phyloP scores from a whole-genome alignment of 2,797 vertebrate species.

The Pogonophryne albipinna region DNA sequence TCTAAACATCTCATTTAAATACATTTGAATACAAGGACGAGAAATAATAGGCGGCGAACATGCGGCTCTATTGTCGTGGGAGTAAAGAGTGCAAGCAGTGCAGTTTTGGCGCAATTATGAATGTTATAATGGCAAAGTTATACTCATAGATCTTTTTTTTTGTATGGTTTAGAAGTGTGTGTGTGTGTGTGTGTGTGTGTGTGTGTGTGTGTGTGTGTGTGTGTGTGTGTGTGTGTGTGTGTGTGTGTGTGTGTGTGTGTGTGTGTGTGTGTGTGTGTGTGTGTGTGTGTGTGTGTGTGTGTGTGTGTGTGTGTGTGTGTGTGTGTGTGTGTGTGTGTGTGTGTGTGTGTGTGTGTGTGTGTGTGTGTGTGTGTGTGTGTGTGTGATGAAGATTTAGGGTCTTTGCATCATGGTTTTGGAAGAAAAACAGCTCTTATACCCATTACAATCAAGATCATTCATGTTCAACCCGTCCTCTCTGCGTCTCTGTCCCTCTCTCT shows the following conservation, averaged over 20 bases:
- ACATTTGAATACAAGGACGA: slow-evolving; percentile 76
- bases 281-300: neutral
- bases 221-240: slow-evolving; percentile 12
- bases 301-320: neutral
- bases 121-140: slow-evolving; percentile 76
- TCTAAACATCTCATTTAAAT: slow-evolving; percentile 80
- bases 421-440: slow-evolving; percentile 79
- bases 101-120: slow-evolving; percentile 74
- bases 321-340: too few relatives aligned
- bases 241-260: too few relatives aligned
- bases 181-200: too few relatives aligned
- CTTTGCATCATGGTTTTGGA: slow-evolving; percentile 60
- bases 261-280: neutral
- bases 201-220: too few relatives aligned
- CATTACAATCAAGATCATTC: slow-evolving; percentile 85
- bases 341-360: neutral
- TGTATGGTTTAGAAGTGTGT: slow-evolving; percentile 34
- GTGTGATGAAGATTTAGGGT: slow-evolving; percentile 35
- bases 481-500: slow-evolving; percentile 41
- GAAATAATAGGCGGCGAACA: slow-evolving; percentile 72
- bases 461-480: slow-evolving; percentile 60
- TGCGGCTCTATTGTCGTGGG: slow-evolving; percentile 71
- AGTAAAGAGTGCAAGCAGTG: slow-evolving; percentile 73
- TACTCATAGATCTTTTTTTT: slow-evolving; percentile 60
- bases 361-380: neutral